phyloP scores from a whole-genome alignment of 2,113 vertebrate genomes.

The Brachypteracias leptosomus region DNA sequence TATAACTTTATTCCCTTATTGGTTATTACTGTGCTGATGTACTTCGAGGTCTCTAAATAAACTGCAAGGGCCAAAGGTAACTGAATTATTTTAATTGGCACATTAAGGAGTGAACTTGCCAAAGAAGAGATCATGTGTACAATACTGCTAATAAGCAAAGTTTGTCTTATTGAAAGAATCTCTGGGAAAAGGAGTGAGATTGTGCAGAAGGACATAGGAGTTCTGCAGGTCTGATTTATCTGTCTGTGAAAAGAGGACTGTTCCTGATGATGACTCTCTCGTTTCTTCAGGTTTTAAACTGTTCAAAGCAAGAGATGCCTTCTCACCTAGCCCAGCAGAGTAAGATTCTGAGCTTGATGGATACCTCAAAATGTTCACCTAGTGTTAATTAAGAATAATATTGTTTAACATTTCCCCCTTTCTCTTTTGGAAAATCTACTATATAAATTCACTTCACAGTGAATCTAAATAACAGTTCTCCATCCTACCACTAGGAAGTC shows the following conservation, averaged over 20 bases:
- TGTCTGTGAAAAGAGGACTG: neutral
- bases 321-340: neutral
- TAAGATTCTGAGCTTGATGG: neutral
- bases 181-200: neutral
- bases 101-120: neutral
- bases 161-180: neutral
- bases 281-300: neutral
- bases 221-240: neutral
- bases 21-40: neutral
- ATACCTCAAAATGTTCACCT: neutral
- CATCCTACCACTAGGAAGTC: neutral
- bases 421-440: neutral
- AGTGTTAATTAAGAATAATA: neutral
- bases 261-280: neutral
- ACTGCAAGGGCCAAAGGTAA: neutral
- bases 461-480: neutral
- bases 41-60: conserved; percentile 8
- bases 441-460: neutral
- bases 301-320: neutral
- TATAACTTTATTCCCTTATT: conserved; percentile 7
- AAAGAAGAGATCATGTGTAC: neutral
- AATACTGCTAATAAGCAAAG: neutral
- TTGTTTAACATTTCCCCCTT: neutral
- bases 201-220: neutral
- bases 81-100: conserved; percentile 10